These are phyloP conservation scores for Setipinna tenuifilis DNA, from an alignment of 2,797 vertebrate genomes.

Conservation along the genomic window DNA sequence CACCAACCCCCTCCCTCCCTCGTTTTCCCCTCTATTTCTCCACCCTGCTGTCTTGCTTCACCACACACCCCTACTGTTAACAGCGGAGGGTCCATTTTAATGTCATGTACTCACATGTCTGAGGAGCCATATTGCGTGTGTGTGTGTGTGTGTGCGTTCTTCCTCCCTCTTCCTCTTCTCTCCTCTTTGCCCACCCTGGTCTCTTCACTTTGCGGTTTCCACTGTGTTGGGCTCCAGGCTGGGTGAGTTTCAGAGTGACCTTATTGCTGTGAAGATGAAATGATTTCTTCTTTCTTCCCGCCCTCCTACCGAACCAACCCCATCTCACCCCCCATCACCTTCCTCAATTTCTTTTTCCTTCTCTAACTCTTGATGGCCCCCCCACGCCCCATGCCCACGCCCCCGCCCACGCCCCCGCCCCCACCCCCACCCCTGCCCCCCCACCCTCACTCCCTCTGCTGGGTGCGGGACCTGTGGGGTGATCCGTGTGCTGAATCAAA, in stretches of 20 bases:
- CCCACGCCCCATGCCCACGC: constrained; percentile 1
- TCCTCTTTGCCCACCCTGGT: not conserved
- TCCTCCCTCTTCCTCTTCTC: constrained; percentile 47
- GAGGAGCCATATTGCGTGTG: not conserved
- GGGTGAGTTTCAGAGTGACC: constrained; percentile 20
- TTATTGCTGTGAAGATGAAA: constrained; percentile 40
- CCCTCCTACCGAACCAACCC: not conserved
- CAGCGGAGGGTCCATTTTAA: constrained; percentile 3
- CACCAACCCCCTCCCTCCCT: not conserved
- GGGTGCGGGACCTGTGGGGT: not conserved
- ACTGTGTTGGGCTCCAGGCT: not conserved
- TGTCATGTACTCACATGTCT: not conserved
- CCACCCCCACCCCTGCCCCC: no score
- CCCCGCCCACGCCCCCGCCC: no score
- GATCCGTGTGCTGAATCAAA: constrained; percentile 29
- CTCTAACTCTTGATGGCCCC: constrained; percentile 35
- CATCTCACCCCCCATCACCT: not conserved
- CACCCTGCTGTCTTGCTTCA: constrained; percentile 1
- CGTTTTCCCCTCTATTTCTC: not conserved
- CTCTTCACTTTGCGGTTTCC: not conserved
- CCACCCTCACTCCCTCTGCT: not conserved
- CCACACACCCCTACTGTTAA: constrained; percentile 15
- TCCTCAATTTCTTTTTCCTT: constrained; percentile 8
- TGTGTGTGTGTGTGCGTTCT: constrained; percentile 7
- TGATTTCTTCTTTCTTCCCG: constrained; percentile 19